phyloP scores from a whole-genome alignment of 2,797 vertebrate genomes.

The Parotocinclus haroldoi region DNA sequence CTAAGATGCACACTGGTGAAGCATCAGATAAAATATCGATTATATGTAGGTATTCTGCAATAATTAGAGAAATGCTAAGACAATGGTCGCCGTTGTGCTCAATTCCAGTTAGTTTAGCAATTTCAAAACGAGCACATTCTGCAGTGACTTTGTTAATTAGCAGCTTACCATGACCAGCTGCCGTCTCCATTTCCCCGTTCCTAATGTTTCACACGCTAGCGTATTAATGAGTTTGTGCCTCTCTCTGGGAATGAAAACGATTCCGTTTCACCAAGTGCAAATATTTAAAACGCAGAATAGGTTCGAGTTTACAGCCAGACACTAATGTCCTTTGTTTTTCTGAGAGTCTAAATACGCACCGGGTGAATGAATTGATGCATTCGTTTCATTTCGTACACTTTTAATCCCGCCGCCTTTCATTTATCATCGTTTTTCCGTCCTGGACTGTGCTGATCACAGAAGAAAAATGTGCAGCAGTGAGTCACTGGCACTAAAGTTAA shows the following conservation, averaged over 20 bases:
- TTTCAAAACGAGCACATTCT: slow-evolving; percentile 16
- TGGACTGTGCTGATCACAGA: not conserved
- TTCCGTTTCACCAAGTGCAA: slow-evolving; percentile 43
- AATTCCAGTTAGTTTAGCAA: slow-evolving; percentile 31
- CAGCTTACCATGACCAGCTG: slow-evolving; percentile 37
- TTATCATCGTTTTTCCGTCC: slow-evolving; percentile 14
- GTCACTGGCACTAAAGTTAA: not conserved
- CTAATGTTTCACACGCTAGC: slow-evolving; percentile 10
- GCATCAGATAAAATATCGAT: too few relatives aligned
- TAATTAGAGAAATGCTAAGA: too few relatives aligned
- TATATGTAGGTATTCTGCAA: too few relatives aligned
- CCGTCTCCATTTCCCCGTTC: slow-evolving; percentile 18
- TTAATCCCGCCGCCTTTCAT: slow-evolving; percentile 13
- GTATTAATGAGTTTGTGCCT: slow-evolving; percentile 38
- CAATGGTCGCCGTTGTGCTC: not conserved
- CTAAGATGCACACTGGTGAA: too few relatives aligned
- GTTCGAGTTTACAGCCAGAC: not conserved
- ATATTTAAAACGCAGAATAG: slow-evolving; percentile 39
- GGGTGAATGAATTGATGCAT: slow-evolving; percentile 29
- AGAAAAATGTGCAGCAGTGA: not conserved
- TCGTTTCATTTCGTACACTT: slow-evolving; percentile 10
- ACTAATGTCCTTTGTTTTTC: not conserved
- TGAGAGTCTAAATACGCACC: slow-evolving; percentile 9
- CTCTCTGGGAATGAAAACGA: slow-evolving; percentile 38
- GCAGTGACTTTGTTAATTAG: slow-evolving; percentile 26